Evolutionary conservation across 2,113 vertebrate species (phyloP).

Genomic region (Amphiprion ocellaris): DNA sequence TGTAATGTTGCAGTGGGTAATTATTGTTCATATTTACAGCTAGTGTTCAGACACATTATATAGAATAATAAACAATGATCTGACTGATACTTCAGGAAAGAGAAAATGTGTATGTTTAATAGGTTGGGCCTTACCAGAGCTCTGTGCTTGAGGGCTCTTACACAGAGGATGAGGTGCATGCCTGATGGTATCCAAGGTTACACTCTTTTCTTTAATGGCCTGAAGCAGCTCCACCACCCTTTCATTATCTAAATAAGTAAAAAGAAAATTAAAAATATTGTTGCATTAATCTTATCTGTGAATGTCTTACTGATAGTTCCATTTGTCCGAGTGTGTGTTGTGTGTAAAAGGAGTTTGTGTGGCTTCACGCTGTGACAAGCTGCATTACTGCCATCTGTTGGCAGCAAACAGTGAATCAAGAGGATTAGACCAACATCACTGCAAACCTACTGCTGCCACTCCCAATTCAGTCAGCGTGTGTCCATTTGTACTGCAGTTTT

Average conservation of each 20-base stretch:
- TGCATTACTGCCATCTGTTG: conserved; percentile 53
- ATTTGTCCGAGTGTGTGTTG: neutral
- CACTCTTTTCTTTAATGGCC: conserved; percentile 93
- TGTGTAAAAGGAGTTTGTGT: neutral
- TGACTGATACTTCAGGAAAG: neutral
- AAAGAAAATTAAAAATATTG: conserved; percentile 40
- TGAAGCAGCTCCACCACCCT: conserved; percentile 93
- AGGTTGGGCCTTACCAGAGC: conserved; percentile 84
- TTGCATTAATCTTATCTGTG: neutral
- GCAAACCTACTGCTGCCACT: conserved; percentile 51
- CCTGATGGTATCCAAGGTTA: conserved; percentile 88
- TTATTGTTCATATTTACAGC: neutral
- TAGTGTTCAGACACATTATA: neutral
- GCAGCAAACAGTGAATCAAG: conserved; percentile 61
- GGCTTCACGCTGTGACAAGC: conserved; percentile 19
- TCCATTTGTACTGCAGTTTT: too few species aligned
- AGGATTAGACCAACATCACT: conserved; percentile 58
- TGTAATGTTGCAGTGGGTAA: neutral
- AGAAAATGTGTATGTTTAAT: conserved; percentile 18
- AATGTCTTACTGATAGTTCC: conserved; percentile 15
- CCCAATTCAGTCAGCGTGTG: conserved; percentile 11
- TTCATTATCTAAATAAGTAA: conserved; percentile 89
- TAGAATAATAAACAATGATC: neutral
- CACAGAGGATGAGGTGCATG: conserved; percentile 85
- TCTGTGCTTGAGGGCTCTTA: conserved; percentile 86